Evolutionary conservation across 2,113 vertebrate species (phyloP).

Genomic region (Microtus richardsoni): DNA sequence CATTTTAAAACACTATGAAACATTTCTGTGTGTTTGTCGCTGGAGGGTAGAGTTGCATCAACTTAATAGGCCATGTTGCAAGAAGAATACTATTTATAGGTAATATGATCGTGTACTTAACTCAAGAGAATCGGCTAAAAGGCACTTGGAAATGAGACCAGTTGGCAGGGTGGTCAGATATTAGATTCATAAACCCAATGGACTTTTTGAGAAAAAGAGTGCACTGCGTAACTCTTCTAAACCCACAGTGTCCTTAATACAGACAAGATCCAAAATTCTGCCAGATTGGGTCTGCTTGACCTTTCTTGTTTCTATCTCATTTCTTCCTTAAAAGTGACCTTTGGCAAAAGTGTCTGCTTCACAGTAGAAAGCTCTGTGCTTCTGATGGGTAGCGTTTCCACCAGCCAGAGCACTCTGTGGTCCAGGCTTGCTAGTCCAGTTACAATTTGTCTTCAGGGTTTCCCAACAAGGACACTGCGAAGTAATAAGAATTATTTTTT

Average conservation of each 20-base stretch:
- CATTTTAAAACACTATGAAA: conserved; percentile 10
- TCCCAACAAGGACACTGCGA: neutral
- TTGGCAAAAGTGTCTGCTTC: neutral
- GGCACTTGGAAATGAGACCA: neutral
- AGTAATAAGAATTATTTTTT: neutral
- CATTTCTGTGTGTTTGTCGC: conserved; percentile 24
- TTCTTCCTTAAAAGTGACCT: neutral
- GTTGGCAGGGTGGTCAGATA: neutral
- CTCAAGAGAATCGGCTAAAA: conserved; percentile 52
- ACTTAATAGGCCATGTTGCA: conserved; percentile 40
- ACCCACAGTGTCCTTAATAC: neutral
- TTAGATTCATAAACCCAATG: neutral
- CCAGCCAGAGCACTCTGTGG: neutral
- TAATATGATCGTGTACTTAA: neutral
- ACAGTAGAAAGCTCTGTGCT: neutral
- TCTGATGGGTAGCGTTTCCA: neutral
- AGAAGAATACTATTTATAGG: conserved; percentile 50
- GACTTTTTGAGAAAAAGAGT: conserved; percentile 34
- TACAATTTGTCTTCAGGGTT: neutral
- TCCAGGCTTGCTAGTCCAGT: neutral
- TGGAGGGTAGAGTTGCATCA: neutral
- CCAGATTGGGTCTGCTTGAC: neutral
- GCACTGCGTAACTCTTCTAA: neutral
- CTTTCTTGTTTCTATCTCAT: neutral
- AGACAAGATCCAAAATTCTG: neutral